Evolutionary conservation across 2,113 vertebrate genomes (phyloP).

Genomic region (Labrus mixtus): DNA sequence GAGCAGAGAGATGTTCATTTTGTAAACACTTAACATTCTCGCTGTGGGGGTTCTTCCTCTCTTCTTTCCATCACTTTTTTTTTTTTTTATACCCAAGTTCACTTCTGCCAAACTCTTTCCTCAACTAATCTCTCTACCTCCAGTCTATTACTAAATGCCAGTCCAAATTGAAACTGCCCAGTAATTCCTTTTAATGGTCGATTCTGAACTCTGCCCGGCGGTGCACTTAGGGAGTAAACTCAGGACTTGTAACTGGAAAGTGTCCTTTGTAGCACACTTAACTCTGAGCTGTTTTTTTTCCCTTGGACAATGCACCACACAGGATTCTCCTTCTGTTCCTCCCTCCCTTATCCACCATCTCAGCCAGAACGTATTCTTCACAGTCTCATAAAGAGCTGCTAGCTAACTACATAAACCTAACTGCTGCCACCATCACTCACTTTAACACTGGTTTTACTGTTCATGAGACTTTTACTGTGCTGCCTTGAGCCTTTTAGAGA

Average conservation of each 20-base stretch:
- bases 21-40: slow-evolving; percentile 64
- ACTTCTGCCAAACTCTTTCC: slow-evolving; percentile 9
- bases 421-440: slow-evolving; percentile 53
- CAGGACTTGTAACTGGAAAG: slow-evolving; percentile 4
- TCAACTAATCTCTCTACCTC: background rate
- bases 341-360: slow-evolving; percentile 12
- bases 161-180: slow-evolving; percentile 3
- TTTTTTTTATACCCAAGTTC: slow-evolving; percentile 17
- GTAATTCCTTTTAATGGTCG: background rate
- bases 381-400: slow-evolving; percentile 49
- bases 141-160: background rate
- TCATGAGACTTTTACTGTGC: slow-evolving; percentile 46
- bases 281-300: background rate
- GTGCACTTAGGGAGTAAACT: background rate
- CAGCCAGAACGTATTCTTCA: slow-evolving; percentile 34
- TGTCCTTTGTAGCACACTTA: slow-evolving; percentile 5
- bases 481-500: slow-evolving; percentile 39
- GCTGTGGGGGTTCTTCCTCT: slow-evolving; percentile 40
- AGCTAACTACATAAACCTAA: slow-evolving; percentile 52
- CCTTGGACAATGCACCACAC: background rate
- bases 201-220: background rate
- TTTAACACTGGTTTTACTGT: slow-evolving; percentile 55
- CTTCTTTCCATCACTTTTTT: background rate
- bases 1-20: slow-evolving; percentile 50
- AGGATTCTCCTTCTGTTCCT: slow-evolving; percentile 3